Conservation (phyloP, 2,888 invertebrate genomes). For the Netelia virgata region DNA sequence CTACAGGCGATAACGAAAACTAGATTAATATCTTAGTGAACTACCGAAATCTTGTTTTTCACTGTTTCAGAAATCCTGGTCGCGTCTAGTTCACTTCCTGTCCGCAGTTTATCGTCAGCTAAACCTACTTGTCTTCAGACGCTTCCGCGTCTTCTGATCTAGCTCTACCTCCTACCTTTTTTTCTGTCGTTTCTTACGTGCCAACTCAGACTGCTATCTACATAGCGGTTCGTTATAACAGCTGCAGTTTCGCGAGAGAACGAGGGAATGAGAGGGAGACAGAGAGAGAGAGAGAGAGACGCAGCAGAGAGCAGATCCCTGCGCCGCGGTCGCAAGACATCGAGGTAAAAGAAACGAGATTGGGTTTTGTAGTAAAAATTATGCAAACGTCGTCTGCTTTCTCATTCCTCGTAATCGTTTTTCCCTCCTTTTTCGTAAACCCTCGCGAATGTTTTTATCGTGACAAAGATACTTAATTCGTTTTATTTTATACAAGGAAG, state of each 20-base stretch:
- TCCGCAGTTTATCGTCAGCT: too few relatives aligned
- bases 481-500: too few relatives aligned
- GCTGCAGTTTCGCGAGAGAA: slow-evolving; percentile 49
- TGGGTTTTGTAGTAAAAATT: slow-evolving; percentile 45
- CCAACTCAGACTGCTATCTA: neutral
- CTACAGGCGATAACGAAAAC: too few relatives aligned
- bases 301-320: slow-evolving; percentile 60
- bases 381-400: slow-evolving; percentile 22
- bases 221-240: slow-evolving; percentile 37
- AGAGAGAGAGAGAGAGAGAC: slow-evolving; percentile 10
- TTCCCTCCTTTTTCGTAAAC: neutral
- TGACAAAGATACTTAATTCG: too few relatives aligned
- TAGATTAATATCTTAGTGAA: too few relatives aligned
- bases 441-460: neutral
- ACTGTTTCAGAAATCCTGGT: too few relatives aligned
- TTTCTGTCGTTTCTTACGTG: neutral
- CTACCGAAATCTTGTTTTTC: too few relatives aligned
- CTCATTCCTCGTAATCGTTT: slow-evolving; percentile 7
- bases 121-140: neutral
- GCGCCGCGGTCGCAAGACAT: slow-evolving; percentile 1
- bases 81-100: too few relatives aligned
- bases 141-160: neutral
- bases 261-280: slow-evolving; percentile 8
- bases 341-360: slow-evolving; percentile 19
- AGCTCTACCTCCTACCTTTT: neutral